Evolutionary conservation across 1,140 invertebrate genomes (phyloP), one percentile per base, ranked within the genome.

Genomic region (Bemisia tabaci): DNA sequence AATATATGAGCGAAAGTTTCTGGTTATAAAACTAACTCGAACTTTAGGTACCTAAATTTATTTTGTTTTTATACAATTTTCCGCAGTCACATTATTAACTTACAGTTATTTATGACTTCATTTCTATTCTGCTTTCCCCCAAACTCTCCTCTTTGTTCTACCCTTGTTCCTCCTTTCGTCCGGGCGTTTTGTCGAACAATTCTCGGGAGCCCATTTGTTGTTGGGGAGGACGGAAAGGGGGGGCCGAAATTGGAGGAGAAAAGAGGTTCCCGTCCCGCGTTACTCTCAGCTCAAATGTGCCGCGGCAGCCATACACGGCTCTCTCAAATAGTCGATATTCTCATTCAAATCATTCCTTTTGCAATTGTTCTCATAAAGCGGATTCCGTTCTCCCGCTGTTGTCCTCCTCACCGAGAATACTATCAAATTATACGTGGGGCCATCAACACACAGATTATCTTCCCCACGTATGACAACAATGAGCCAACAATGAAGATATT

Each of bases 21-120:
- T 17, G 33, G 33, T 48, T 48, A 48, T 48, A 48, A 17, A 48
- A 48, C 33, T 48, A 48, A 48, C 33, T 48, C 33, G 17, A 48
- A 48, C 33, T 48, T 48, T 17, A 17, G 33, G 33, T 48, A 48
- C 33, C 33, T 48, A 48, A 48, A 48, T 48, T 48, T 48, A 48
- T 48, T 48, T 48, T 48, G 33, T 48, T 48, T 48, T 48, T 48
- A 48, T 48, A 48, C 33, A 48, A 48, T 48, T 48, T 48, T 48
- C 33, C 33, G 5, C 33, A 48, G 33, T 48, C 17, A 48, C 33
- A 48, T 48, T 48, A 48, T 48, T 48, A 48, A 48, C 33, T 48
- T 48, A 48, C 33, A 48, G 33, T 48, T 48, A 48, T 48, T 48
- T 48, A 48, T 48, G 33, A 48, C 33, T 48, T 48, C 33, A 48